Percentiles rank a stretch among this genome's conserved stretches.
These are phyloP conservation scores for Marmota monax DNA, from an alignment of 2,113 vertebrate genomes.

Conservation along the genomic window DNA sequence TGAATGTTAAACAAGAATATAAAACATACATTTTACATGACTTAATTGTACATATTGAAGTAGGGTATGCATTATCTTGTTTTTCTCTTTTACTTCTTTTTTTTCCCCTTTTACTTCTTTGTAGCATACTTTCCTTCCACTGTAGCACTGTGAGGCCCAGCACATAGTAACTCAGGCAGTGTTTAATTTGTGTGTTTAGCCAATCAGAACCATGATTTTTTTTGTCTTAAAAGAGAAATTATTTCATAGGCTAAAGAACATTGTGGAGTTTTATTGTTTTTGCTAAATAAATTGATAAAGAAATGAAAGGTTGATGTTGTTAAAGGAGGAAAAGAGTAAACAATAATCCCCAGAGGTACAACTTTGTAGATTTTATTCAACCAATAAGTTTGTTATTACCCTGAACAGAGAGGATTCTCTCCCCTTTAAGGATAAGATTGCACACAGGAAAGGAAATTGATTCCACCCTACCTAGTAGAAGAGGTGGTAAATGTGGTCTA, in stretches of 20 bases:
- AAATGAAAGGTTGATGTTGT: conserved; percentile 8
- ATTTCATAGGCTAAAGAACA: not conserved
- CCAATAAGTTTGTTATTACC: conserved; percentile 22
- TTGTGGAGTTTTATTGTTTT: conserved; percentile 24
- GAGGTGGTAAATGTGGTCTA: not conserved
- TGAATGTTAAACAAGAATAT: not conserved
- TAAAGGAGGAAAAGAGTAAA: not conserved
- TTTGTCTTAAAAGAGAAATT: conserved; percentile 59
- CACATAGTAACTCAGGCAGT: conserved; percentile 7
- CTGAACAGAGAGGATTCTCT: conserved; percentile 8
- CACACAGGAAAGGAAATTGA: not conserved
- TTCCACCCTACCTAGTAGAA: not conserved
- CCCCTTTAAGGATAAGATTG: not conserved
- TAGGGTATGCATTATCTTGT: not conserved
- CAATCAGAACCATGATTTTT: conserved; percentile 1
- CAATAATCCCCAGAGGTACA: not conserved
- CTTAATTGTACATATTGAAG: not conserved
- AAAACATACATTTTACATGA: no score
- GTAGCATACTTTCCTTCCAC: not conserved
- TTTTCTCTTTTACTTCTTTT: not conserved
- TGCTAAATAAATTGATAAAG: conserved; percentile 39
- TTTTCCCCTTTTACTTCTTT: not conserved
- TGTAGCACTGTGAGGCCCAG: not conserved
- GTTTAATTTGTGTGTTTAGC: not conserved
- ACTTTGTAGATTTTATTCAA: not conserved